Evolutionary conservation across 2,113 vertebrate genomes (phyloP).

Genomic region (Xiphophorus hellerii): DNA sequence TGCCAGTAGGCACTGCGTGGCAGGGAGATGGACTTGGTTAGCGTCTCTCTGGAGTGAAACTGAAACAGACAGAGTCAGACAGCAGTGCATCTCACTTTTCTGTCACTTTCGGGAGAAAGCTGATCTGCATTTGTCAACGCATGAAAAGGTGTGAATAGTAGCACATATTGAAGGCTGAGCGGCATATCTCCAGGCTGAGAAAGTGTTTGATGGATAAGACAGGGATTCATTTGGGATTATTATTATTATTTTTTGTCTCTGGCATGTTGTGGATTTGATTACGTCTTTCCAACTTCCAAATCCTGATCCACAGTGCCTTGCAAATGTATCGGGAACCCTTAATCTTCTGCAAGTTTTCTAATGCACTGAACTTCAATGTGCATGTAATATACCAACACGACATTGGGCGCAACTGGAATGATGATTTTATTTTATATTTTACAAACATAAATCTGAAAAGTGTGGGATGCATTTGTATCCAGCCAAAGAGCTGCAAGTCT

Average conservation of each 20-base stretch:
- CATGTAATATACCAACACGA: background rate
- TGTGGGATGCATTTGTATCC: background rate
- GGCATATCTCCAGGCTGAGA: slow-evolving; percentile 15
- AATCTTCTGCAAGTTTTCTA: background rate
- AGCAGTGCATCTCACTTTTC: slow-evolving; percentile 27
- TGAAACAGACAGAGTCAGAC: slow-evolving; percentile 76
- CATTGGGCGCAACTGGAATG: background rate
- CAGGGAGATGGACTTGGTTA: slow-evolving; percentile 96
- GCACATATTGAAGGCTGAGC: slow-evolving; percentile 3
- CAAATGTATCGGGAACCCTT: background rate
- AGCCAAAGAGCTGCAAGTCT: background rate
- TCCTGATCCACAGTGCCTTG: background rate
- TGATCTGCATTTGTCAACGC: slow-evolving; percentile 27
- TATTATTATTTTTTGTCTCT: background rate
- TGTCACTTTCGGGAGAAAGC: slow-evolving; percentile 34
- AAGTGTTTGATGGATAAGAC: slow-evolving; percentile 15
- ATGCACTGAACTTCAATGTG: background rate
- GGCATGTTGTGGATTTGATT: slow-evolving; percentile 10
- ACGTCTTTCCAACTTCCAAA: background rate
- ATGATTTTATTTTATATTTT: background rate
- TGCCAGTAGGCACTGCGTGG: slow-evolving; percentile 98
- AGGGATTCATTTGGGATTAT: slow-evolving; percentile 20
- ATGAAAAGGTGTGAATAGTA: slow-evolving; percentile 11
- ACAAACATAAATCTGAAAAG: background rate
- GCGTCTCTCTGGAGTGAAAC: slow-evolving; percentile 91